Base-by-base conservation (phyloP, 2,888 invertebrate species). In the Chalcosyrphus nemorum region DNA sequence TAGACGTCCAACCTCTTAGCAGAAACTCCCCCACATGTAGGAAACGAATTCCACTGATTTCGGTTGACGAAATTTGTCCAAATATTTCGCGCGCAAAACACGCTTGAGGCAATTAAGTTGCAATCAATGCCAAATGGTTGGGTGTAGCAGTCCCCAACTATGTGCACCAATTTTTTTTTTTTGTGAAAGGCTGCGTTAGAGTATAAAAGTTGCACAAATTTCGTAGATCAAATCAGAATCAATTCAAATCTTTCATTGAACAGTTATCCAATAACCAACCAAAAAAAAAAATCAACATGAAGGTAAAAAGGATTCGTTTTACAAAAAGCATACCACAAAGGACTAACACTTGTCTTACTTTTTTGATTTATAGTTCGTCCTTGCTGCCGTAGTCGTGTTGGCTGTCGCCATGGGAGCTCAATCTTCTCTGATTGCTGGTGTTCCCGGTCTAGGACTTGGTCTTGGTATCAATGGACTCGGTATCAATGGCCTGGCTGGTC, bases 331-430 rank as follows among this genome's bases (percentile, higher is more conserved):
- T 29, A 38, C 0, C 13, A 13, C 6, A 65, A 63, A 47, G 61
- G 61, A 2, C 35, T 19, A 43, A 7, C 2, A 61, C 4, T 24
- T 3, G 9, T 21, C 3, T 21, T n/a, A n/a, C n/a, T n/a, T 27
- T 19, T 1, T 41, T 61, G n/a, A 15, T 82, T n/a, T 82, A 17
- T 71, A 90, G 90, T 90, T 89, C 89, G 88, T 87, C 78, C 71
- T 87, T 81, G 87, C 88, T 80, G 88, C 86, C 81, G 87, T 87
- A 87, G 86, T 90, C 86, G 88, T 89, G 86, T 88, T 91, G 89
- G 92, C 90, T 80, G 87, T 91, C 21, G 89, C 89, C 87, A 87
- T 89, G 88, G 89, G 89, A 77, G 90, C 88, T 38, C 90, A 91
- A 87, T 89, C 90, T 11, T 91, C 91, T 4, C 84, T 91, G 82